phyloP scores from a whole-genome alignment of 2,797 vertebrate genomes.

The Enteromius anoplus region DNA sequence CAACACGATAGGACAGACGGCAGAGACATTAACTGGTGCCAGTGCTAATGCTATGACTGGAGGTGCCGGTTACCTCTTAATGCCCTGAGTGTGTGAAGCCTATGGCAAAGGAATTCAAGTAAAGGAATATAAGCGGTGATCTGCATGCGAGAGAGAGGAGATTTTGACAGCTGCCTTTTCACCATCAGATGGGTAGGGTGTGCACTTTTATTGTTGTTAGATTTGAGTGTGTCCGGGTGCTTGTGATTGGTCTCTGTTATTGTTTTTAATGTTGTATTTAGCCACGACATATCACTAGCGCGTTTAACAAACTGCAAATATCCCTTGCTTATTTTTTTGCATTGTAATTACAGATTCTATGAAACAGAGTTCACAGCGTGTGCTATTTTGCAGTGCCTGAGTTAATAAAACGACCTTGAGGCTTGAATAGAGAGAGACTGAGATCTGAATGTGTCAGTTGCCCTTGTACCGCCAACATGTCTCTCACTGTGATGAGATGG shows the following conservation, averaged over 20 bases:
- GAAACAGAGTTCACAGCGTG: conserved; percentile 26
- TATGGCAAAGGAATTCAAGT: conserved; percentile 2
- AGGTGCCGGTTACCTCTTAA: conserved; percentile 65
- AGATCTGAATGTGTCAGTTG: conserved; percentile 57
- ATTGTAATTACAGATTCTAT: not conserved
- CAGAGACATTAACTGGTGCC: conserved; percentile 67
- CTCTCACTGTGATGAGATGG: conserved; percentile 39
- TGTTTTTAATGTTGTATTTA: conserved; percentile 8
- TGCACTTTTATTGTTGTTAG: conserved; percentile 11
- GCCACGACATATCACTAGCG: not conserved
- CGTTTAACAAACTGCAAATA: not conserved
- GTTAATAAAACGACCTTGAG: conserved; percentile 66
- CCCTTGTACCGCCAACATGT: conserved; percentile 46
- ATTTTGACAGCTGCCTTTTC: conserved; percentile 30
- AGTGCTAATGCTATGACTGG: conserved; percentile 65
- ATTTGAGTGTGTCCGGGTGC: not conserved
- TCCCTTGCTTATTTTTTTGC: not conserved
- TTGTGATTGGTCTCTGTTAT: conserved; percentile 6
- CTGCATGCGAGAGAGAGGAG: not conserved
- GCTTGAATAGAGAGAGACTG: conserved; percentile 51
- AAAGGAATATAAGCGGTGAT: not conserved
- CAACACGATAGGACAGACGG: conserved; percentile 32
- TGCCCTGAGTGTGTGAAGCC: conserved; percentile 59
- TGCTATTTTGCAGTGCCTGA: not conserved
- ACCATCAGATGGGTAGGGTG: conserved; percentile 12